Conservation (phyloP, 2,797 vertebrate species). For the Platyrinchus mystaceus region DNA sequence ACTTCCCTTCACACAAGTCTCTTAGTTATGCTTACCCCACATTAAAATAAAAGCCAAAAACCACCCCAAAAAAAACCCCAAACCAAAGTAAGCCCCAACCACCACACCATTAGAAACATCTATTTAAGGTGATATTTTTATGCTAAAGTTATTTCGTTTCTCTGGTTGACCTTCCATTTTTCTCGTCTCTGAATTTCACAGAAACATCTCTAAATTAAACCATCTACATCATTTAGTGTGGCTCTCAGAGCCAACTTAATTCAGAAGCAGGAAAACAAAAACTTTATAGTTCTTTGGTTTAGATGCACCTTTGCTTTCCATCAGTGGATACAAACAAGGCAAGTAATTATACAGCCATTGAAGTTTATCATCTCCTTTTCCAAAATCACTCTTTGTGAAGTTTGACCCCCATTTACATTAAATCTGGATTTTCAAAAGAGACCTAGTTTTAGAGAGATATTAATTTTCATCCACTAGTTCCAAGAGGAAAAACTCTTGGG, state of each 20-base stretch:
- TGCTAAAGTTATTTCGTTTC: background rate
- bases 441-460: background rate
- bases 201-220: background rate
- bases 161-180: background rate
- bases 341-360: background rate
- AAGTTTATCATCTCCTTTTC: background rate
- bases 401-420: background rate
- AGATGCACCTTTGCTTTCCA: background rate
- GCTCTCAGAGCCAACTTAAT: background rate
- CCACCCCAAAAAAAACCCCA: rapidly evolving
- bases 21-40: background rate
- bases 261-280: background rate
- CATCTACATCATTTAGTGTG: background rate
- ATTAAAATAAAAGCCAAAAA: background rate
- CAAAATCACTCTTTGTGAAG: background rate
- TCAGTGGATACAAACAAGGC: background rate
- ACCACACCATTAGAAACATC: background rate
- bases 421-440: background rate
- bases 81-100: background rate
- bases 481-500: background rate
- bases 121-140: background rate
- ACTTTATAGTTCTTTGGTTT: background rate
- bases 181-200: background rate
- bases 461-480: background rate
- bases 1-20: background rate